Evolutionary conservation across 2,888 invertebrate genomes (phyloP), one percentile per base, ranked within the genome.

Genomic region (Protodeltote pygarga): DNA sequence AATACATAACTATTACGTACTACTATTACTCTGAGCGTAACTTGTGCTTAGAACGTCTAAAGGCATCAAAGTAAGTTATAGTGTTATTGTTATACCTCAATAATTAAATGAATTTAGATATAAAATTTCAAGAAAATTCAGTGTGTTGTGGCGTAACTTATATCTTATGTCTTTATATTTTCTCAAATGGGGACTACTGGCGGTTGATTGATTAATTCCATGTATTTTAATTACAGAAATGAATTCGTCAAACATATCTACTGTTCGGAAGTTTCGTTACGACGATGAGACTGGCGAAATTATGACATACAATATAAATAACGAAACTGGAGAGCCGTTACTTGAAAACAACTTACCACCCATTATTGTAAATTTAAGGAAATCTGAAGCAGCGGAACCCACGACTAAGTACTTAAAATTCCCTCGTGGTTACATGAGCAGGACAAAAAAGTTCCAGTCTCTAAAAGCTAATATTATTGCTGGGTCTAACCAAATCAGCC

Each of bases 231-330:
- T 69, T 69, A 47, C 63, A 69, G 70, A 51, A 37, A 60, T 65
- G 62, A 41, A 49, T 41, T 44, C 28, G 39, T 28, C 28, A 25
- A 63, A 31, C 23, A 25, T 32, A 27, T 51, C 71, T 25, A 60
- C 63, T 20, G 40, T 75, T 10, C 70, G 71, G 34, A 73, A 71
- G 47, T 83, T 85, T 58, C 77, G 75, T 49, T 83, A 79, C 49
- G 93, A 93, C 59, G 83, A 86, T 9, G 93, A 93, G 73, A 93
- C 93, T 0, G 93, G 93, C 0, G 93, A 93, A 81, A 78, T 85
- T 1, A 72, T 88, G 2, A 80, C 83, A 1, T 86, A 85, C 48
- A 65, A 74, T 37, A 78, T 91, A 0, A 92, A 93, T 54, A 78
- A 81, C 0, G 93, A 93, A 79, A 93, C 93, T 0, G 93, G 93